Conservation (phyloP, 2,888 invertebrate genomes). For the Dryomyza anilis region DNA sequence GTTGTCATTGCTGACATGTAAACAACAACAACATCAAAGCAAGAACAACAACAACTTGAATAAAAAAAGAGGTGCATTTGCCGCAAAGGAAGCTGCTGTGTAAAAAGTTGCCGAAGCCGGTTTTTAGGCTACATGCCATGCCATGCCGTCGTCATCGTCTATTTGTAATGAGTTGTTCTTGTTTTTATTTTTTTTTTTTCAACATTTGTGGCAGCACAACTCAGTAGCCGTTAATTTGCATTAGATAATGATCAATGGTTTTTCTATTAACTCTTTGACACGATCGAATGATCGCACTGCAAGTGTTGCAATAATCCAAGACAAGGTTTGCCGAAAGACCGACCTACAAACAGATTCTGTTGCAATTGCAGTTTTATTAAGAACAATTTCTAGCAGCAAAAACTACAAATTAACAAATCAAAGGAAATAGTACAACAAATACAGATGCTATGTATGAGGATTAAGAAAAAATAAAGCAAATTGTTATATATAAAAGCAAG, state of each 20-base stretch:
- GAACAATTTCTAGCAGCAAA: background rate
- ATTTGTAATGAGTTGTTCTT: background rate
- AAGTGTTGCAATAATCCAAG: background rate
- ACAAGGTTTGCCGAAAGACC: background rate
- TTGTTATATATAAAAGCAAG: too few species aligned
- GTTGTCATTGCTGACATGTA: constrained; percentile 8
- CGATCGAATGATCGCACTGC: background rate
- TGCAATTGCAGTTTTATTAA: background rate
- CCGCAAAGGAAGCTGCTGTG: background rate
- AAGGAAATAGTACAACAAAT: too few species aligned
- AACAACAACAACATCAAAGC: background rate
- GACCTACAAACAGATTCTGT: too few species aligned
- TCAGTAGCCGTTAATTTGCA: constrained; percentile 15
- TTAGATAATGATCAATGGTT: constrained; percentile 12
- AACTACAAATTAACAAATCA: background rate
- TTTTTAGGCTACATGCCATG: too few species aligned
- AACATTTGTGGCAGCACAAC: background rate
- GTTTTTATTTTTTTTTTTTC: background rate
- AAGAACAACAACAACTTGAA: background rate
- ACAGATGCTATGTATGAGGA: too few species aligned
- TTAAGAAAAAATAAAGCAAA: too few species aligned
- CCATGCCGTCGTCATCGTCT: too few species aligned
- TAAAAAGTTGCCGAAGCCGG: background rate
- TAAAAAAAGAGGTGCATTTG: background rate
- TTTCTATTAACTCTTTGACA: constrained; percentile 4